These are phyloP conservation scores for Hyperopisus bebe DNA, from an alignment of 2,113 vertebrate genomes.

Conservation along the genomic window DNA sequence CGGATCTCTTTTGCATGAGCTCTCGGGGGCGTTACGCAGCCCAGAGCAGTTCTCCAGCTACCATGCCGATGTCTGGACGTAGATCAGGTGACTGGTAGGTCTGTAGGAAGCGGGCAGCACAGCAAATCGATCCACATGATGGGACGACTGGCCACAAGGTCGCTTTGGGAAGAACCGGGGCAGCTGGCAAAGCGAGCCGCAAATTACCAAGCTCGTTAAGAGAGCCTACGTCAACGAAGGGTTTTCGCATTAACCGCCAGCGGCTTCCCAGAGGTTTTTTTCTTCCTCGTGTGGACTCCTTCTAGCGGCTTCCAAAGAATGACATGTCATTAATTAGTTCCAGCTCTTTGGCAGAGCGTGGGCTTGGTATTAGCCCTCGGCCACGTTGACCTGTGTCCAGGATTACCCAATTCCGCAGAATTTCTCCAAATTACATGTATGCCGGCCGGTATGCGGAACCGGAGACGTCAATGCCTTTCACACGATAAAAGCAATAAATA, in stretches of 20 bases:
- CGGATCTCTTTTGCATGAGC: not conserved
- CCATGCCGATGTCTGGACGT: not conserved
- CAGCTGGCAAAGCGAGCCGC: not conserved
- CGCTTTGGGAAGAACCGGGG: not conserved
- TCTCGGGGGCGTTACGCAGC: not conserved
- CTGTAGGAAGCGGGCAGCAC: not conserved
- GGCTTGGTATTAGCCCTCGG: not conserved
- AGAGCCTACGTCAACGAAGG: not conserved
- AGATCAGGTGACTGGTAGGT: not conserved
- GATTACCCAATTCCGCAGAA: not conserved
- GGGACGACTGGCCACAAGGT: not conserved
- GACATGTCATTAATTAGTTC: not conserved
- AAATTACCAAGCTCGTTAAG: not conserved
- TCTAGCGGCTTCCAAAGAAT: not conserved
- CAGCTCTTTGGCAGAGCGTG: not conserved
- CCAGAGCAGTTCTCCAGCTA: not conserved
- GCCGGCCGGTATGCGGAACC: not conserved
- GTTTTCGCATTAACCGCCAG: not conserved
- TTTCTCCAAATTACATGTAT: not conserved
- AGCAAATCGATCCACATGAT: not conserved
- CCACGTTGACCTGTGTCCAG: not conserved
- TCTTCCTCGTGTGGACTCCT: not conserved
- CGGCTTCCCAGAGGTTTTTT: not conserved
- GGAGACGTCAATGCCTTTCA: not conserved
- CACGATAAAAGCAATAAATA: not conserved